phyloP scores from a whole-genome alignment of 1,140 invertebrate species.

The Euschistus heros region DNA sequence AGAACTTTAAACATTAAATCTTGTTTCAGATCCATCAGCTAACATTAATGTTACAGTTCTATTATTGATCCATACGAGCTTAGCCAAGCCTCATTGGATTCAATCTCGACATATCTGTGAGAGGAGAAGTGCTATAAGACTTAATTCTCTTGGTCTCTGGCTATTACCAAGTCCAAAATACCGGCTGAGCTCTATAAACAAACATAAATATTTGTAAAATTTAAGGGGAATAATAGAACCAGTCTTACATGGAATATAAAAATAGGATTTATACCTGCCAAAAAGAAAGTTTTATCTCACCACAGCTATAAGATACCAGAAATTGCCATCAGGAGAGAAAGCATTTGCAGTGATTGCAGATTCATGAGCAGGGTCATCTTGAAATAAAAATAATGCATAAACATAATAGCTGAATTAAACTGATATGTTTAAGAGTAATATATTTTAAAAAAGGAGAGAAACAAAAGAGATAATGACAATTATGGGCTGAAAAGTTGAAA shows the following conservation, averaged over 20 bases:
- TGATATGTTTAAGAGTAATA: neutral
- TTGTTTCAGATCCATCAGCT: constrained; percentile 80
- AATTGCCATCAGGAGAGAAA: constrained; percentile 95
- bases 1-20: constrained; percentile 67
- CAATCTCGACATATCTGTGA: constrained; percentile 72
- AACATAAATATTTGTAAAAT: constrained; percentile 24
- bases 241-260: neutral
- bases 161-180: constrained; percentile 85
- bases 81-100: constrained; percentile 79
- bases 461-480: too few species aligned
- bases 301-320: constrained; percentile 86
- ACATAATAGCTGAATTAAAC: neutral
- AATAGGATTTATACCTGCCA: constrained; percentile 71
- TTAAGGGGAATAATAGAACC: neutral
- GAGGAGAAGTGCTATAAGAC: constrained; percentile 83
- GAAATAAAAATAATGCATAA: constrained; percentile 23
- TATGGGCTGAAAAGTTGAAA: too few species aligned
- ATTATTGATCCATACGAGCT: constrained; percentile 84
- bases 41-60: constrained; percentile 85
- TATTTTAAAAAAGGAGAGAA: too few species aligned
- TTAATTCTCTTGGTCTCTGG: constrained; percentile 85
- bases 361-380: constrained; percentile 74
- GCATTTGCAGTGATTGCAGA: constrained; percentile 80
- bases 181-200: constrained; percentile 54
- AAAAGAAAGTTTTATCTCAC: constrained; percentile 93